Evolutionary conservation across 2,113 vertebrate species (phyloP).

Genomic region (Centropus bengalensis): DNA sequence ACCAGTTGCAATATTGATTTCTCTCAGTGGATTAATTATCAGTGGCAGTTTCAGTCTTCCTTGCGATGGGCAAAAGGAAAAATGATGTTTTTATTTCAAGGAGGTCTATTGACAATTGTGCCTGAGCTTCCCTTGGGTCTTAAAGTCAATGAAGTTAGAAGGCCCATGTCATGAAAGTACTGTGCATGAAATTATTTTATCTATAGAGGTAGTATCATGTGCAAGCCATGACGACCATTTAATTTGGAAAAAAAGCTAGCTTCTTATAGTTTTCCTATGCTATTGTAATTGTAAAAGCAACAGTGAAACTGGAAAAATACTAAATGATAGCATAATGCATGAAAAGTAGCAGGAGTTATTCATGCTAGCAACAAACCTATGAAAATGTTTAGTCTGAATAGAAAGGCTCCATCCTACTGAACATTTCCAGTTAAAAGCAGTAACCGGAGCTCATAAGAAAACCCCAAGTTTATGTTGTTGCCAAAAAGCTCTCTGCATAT

Average conservation of each 20-base stretch:
- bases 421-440: neutral
- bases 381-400: neutral
- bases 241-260: neutral
- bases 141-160: slow-evolving; percentile 56
- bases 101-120: slow-evolving; percentile 70
- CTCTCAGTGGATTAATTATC: slow-evolving; percentile 81
- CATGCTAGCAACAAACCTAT: neutral
- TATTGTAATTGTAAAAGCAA: neutral
- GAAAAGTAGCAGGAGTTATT: neutral
- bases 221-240: neutral
- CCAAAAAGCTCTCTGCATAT: neutral
- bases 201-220: neutral
- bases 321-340: neutral
- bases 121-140: slow-evolving; percentile 65
- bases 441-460: neutral
- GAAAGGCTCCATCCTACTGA: neutral
- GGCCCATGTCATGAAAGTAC: slow-evolving; percentile 46
- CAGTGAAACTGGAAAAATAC: neutral
- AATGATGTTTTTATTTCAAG: slow-evolving; percentile 81
- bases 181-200: slow-evolving; percentile 53
- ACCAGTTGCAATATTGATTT: slow-evolving; percentile 79
- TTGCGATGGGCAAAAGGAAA: slow-evolving; percentile 74
- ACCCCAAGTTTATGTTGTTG: neutral
- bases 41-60: slow-evolving; percentile 74
- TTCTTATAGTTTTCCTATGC: neutral